phyloP scores from a whole-genome alignment of 2,797 vertebrate species.

The Cephalopachus bancanus region DNA sequence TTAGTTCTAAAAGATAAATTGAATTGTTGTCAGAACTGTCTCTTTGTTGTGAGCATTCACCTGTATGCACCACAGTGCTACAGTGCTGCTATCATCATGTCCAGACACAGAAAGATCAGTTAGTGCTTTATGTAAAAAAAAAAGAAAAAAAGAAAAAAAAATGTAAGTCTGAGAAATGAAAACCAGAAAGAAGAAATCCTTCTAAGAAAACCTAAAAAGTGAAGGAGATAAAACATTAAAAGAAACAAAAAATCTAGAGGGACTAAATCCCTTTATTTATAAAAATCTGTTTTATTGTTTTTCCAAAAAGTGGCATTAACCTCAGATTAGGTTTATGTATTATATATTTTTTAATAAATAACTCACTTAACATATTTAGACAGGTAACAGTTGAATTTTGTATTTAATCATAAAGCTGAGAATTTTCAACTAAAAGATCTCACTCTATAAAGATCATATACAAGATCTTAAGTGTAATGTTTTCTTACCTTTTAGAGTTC shows the following conservation, averaged over 20 bases:
- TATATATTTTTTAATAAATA: conserved; percentile 23
- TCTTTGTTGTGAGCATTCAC: not conserved
- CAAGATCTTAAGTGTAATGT: not conserved
- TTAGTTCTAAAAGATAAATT: not conserved
- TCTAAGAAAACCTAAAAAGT: not conserved
- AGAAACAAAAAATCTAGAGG: not conserved
- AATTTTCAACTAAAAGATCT: not conserved
- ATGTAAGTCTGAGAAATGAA: not conserved
- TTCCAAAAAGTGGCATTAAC: not conserved
- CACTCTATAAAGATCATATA: not conserved
- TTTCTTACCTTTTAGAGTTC: not conserved
- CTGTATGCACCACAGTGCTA: too few relatives aligned
- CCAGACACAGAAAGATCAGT: not conserved
- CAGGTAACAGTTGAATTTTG: not conserved
- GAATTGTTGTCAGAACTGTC: not conserved
- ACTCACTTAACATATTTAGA: not conserved
- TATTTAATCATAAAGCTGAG: not conserved
- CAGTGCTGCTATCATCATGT: too few relatives aligned
- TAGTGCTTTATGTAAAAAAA: not conserved
- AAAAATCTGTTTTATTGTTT: not conserved
- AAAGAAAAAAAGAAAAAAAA: not conserved
- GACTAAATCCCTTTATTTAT: not conserved
- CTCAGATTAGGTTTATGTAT: not conserved
- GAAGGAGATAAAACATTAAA: not conserved
- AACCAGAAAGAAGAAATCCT: conserved; percentile 26